Evolutionary conservation across 2,797 vertebrate species (phyloP).

Genomic region (Galago senegalensis): DNA sequence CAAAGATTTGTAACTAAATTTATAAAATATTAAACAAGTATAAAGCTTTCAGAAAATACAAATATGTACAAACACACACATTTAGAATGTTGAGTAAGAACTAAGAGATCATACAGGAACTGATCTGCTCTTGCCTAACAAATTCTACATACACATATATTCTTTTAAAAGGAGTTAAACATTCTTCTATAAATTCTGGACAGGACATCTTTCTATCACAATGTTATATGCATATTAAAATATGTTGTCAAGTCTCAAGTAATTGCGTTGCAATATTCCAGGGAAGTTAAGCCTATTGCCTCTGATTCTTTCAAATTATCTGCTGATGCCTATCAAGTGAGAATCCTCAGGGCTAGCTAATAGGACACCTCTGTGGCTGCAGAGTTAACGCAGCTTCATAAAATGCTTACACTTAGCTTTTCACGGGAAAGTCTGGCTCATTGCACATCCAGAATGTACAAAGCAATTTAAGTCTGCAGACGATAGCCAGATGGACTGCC

Average conservation of each 20-base stretch:
- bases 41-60: not conserved
- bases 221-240: not conserved
- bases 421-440: constrained; percentile 20
- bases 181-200: not conserved
- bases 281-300: not conserved
- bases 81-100: not conserved
- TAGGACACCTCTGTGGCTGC: not conserved
- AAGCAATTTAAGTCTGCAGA: constrained; percentile 52
- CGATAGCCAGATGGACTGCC: constrained; percentile 52
- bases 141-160: fast-evolving
- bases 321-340: not conserved
- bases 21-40: not conserved
- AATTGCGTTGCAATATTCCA: not conserved
- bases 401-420: not conserved
- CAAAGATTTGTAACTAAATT: not conserved
- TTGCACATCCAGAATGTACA: constrained; percentile 46
- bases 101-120: not conserved
- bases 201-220: not conserved
- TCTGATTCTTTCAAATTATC: not conserved
- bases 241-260: not conserved
- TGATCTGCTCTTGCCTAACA: not conserved
- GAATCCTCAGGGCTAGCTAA: not conserved
- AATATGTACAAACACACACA: not conserved
- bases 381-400: not conserved
- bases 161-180: not conserved